Base-by-base conservation (phyloP, 2,113 vertebrate species). In the Megaceryle maxima region DNA sequence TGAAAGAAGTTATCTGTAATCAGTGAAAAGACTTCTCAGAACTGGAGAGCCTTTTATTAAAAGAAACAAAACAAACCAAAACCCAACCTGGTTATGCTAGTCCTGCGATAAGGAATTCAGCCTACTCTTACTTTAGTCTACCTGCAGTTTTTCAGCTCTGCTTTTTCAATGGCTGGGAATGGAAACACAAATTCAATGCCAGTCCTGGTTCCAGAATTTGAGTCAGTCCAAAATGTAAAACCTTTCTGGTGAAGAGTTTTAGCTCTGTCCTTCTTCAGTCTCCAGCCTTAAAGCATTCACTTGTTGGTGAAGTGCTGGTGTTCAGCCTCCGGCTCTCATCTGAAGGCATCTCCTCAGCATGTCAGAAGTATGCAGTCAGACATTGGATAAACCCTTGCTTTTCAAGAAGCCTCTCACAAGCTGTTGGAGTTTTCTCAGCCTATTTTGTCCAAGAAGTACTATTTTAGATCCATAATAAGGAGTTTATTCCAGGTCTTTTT, bases 351-450 rank as follows among this genome's bases (percentile, higher is more conserved):
- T 90, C 46, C 59, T 84, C 51, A 56, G 26, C 17, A 6, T 68
- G 77, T 75, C 77, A 83, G 55, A 48, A 33, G 25, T 56, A n/a
- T 74, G 29, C 37, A 74, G 86, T 77, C 63, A 84, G 56, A 63
- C 0, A 0, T 44, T 37, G 46, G 46, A 59, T 31, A 70, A 94
- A 80, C 11, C 6, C 10, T 8, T 0, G 0, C 28, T 93, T 88
- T 75, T 74, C 69, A 72, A 43, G 60, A 22, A 59, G 46, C 25
- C 20, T 68, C 25, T 74, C 75, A 48, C 50, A 74, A 83, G 46
- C 24, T 10, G 2, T 33, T 81, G 41, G 69, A 84, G 77, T 3
- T 92, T 78, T 91, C 73, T 78, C 64, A 94, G 64, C 33, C 62
- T 88, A 7, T 75, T 92, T 72, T 43, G 24, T 51, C 37, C 43